Percentiles rank a stretch among this genome's conserved stretches.
phyloP scores from a whole-genome alignment of 2,888 invertebrate genomes.

The Pseudanteris insignis region DNA sequence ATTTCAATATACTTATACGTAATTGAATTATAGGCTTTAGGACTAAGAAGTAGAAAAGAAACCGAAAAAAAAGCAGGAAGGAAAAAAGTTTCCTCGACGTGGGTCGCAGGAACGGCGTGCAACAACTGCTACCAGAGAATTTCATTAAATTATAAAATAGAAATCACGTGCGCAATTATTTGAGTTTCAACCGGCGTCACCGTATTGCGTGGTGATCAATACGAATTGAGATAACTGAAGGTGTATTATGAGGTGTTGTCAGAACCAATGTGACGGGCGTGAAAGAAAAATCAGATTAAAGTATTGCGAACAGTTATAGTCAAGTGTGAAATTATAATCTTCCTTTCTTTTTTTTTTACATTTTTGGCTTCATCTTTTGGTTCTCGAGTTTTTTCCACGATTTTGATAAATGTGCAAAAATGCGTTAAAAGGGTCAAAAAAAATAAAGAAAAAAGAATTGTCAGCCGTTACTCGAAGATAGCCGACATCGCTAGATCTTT shows the following conservation, averaged over 20 bases:
- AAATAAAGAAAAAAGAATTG: conserved; percentile 25
- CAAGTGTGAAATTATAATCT: conserved; percentile 5
- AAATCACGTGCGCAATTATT: too few species aligned
- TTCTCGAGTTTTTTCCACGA: conserved; percentile 1
- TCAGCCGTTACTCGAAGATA: conserved; percentile 26
- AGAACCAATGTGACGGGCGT: too few species aligned
- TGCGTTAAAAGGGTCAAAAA: background rate
- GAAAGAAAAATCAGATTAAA: conserved; percentile 9
- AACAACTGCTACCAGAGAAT: too few species aligned
- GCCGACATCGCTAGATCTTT: conserved; percentile 17
- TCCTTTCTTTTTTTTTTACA: background rate
- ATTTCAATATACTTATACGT: conserved; percentile 21
- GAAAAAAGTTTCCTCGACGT: too few species aligned
- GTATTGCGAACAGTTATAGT: conserved; percentile 1
- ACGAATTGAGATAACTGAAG: too few species aligned
- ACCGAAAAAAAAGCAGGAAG: background rate
- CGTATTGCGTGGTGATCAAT: too few species aligned
- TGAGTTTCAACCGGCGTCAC: too few species aligned
- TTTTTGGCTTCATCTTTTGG: too few species aligned
- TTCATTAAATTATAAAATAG: too few species aligned
- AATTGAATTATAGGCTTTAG: conserved; percentile 18
- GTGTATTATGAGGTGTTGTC: background rate
- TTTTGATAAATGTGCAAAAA: conserved; percentile 17
- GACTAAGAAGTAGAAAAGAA: background rate
- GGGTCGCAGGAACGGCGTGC: too few species aligned